Percentiles rank a stretch among this genome's conserved stretches.
phyloP scores from a whole-genome alignment of 2,888 invertebrate species.

The Steinernema scapterisci region DNA sequence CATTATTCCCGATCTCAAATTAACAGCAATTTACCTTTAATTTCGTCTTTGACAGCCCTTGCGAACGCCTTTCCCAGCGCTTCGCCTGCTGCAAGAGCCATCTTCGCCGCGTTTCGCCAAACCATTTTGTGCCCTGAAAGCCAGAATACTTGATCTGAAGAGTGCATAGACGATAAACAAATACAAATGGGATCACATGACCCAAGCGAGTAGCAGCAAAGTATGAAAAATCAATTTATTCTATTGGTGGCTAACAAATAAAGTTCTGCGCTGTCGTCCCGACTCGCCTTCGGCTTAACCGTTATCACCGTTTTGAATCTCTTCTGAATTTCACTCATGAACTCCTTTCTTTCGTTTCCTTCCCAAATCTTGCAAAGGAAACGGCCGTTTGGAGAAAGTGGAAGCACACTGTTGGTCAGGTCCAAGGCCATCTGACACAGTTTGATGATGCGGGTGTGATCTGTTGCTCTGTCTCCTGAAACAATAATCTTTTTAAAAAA shows the following conservation, averaged over 20 bases:
- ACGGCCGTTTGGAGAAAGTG: constrained; percentile 46
- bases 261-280: constrained; percentile 65
- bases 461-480: constrained; percentile 50
- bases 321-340: constrained; percentile 51
- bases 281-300: constrained; percentile 65
- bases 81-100: constrained; percentile 61
- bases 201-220: neutral
- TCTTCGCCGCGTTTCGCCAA: constrained; percentile 48
- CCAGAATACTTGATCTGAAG: neutral
- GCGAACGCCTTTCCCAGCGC: constrained; percentile 63
- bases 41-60: constrained; percentile 60
- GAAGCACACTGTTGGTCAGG: constrained; percentile 45
- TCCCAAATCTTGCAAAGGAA: constrained; percentile 67
- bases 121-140: constrained; percentile 40
- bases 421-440: constrained; percentile 52
- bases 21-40: constrained; percentile 50
- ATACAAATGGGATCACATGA: no score
- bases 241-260: constrained; percentile 52
- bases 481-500: no score
- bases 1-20: no score
- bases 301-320: constrained; percentile 52
- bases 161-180: neutral
- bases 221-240: neutral
- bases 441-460: constrained; percentile 59
- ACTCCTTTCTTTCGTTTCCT: constrained; percentile 49